Evolutionary conservation across 2,113 vertebrate species (phyloP).

Genomic region (Pelobates fuscus): DNA sequence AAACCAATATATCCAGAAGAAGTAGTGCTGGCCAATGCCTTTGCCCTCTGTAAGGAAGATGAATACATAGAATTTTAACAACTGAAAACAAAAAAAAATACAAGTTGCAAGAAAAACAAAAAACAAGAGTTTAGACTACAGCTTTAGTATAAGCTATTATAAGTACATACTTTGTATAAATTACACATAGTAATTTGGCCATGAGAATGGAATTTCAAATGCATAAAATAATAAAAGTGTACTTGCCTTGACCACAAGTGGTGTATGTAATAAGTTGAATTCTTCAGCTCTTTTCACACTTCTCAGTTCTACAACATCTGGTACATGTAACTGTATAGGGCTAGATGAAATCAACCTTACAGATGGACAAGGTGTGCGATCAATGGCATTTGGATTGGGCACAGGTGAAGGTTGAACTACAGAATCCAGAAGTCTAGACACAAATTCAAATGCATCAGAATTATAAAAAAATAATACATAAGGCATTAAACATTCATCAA

Average conservation of each 20-base stretch:
- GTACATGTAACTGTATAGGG: slow-evolving; percentile 51
- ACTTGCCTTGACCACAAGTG: slow-evolving; percentile 87
- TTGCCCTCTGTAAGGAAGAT: slow-evolving; percentile 74
- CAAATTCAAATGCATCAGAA: no score
- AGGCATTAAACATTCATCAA: no score
- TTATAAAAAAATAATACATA: no score
- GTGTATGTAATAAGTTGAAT: slow-evolving; percentile 84
- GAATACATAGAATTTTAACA: neutral
- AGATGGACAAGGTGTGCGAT: slow-evolving; percentile 64
- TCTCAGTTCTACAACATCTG: slow-evolving; percentile 54
- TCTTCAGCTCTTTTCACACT: slow-evolving; percentile 72
- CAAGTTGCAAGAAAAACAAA: neutral
- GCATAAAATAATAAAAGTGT: neutral
- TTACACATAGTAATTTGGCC: no score
- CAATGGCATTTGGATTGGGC: slow-evolving; percentile 24
- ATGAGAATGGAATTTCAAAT: no score
- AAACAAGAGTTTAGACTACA: neutral
- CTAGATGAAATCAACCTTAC: slow-evolving; percentile 58
- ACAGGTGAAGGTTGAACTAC: slow-evolving; percentile 73
- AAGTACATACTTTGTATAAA: no score
- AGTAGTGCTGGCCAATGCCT: slow-evolving; percentile 76
- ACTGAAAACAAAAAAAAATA: neutral
- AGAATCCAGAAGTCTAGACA: slow-evolving; percentile 77
- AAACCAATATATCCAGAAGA: slow-evolving; percentile 79
- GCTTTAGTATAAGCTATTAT: no score